Evolutionary conservation across 2,113 vertebrate genomes (phyloP).

Genomic region (Hoplias malabaricus): DNA sequence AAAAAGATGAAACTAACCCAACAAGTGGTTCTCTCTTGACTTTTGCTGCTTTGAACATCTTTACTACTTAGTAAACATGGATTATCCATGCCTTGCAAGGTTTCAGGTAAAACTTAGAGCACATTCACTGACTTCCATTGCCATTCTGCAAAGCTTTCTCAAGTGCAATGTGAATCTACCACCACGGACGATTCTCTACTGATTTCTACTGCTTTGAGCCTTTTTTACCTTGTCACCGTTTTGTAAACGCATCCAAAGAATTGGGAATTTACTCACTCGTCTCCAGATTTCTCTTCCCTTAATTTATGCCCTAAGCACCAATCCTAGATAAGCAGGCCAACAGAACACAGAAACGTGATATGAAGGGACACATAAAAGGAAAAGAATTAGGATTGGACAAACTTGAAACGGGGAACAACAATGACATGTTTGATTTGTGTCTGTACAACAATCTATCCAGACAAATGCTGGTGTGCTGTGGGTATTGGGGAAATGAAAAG

Average conservation of each 20-base stretch:
- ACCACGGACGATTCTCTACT: background rate
- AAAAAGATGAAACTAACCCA: too few relatives aligned
- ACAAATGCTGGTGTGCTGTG: slow-evolving; percentile 82
- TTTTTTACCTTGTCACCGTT: background rate
- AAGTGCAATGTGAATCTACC: background rate
- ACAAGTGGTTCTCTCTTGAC: too few relatives aligned
- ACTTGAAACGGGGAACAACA: slow-evolving; percentile 45
- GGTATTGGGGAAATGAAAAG: slow-evolving; percentile 77
- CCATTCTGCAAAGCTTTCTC: background rate
- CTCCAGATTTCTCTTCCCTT: background rate
- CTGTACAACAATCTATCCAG: slow-evolving; percentile 84
- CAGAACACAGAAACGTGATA: background rate
- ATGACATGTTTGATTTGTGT: slow-evolving; percentile 78
- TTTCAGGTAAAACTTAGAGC: slow-evolving; percentile 1
- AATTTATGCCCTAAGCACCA: background rate
- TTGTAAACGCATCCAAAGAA: slow-evolving; percentile 20
- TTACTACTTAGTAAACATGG: too few relatives aligned
- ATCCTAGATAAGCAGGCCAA: background rate
- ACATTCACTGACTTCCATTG: background rate
- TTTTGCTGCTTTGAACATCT: too few relatives aligned
- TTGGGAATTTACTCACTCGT: background rate
- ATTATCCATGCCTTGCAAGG: background rate
- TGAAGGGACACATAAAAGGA: background rate
- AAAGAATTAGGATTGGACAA: background rate
- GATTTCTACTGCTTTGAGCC: background rate